Conservation (phyloP, 2,888 invertebrate genomes). For the Apotomis betuletana region DNA sequence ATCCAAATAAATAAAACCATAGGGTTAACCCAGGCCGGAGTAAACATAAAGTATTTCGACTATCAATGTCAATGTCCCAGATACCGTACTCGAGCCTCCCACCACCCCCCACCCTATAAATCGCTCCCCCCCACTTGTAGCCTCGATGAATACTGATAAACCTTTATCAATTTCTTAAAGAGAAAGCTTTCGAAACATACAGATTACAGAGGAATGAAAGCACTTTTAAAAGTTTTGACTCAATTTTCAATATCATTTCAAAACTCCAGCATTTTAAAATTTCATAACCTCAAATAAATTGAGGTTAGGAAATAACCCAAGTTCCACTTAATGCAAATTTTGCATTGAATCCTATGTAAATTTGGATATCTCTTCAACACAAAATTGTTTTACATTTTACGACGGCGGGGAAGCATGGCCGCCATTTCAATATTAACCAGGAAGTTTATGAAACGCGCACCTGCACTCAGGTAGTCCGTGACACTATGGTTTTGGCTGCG, state of each 20-base stretch:
- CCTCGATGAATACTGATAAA: slow-evolving; percentile 47
- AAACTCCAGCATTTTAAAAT: neutral
- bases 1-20: slow-evolving; percentile 17
- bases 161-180: slow-evolving; percentile 47
- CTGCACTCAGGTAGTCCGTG: no score
- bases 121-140: slow-evolving; percentile 32
- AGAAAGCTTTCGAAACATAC: slow-evolving; percentile 8
- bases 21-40: slow-evolving; percentile 6
- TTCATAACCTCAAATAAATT: slow-evolving; percentile 6
- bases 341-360: slow-evolving; percentile 23
- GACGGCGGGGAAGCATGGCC: slow-evolving; percentile 1
- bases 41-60: slow-evolving; percentile 32
- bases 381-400: slow-evolving; percentile 33
- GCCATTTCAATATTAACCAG: slow-evolving; percentile 20
- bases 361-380: slow-evolving; percentile 24
- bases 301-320: slow-evolving; percentile 25
- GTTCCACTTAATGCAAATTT: slow-evolving; percentile 20
- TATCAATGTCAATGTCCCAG: slow-evolving; percentile 40
- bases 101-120: slow-evolving; percentile 13
- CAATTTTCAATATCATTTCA: slow-evolving; percentile 2
- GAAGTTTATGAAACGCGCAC: slow-evolving; percentile 11
- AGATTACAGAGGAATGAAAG: slow-evolving; percentile 13
- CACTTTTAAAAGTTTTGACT: neutral
- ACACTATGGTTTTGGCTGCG: no score
- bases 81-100: slow-evolving; percentile 8